phyloP scores from a whole-genome alignment of 2,797 vertebrate species.

The Eremophila alpestris region DNA sequence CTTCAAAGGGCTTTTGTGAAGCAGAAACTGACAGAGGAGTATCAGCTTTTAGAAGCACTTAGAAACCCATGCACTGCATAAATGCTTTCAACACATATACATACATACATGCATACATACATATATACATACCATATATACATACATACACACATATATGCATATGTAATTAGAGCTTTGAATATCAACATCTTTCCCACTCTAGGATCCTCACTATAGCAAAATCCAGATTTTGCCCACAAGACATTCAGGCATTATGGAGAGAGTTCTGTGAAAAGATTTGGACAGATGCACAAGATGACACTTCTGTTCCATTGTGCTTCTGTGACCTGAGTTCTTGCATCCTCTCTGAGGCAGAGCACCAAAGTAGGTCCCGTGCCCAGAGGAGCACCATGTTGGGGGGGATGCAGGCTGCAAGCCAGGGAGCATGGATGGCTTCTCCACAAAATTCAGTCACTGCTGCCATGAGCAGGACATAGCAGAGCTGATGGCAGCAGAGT shows the following conservation, averaged over 20 bases:
- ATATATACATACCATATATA: not conserved
- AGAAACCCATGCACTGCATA: not conserved
- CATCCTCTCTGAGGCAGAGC: not conserved
- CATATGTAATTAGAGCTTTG: not conserved
- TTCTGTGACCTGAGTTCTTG: not conserved
- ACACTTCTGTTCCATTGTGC: not conserved
- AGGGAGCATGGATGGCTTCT: not conserved
- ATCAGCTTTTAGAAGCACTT: conserved; percentile 41
- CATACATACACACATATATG: not conserved
- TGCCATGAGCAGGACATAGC: not conserved
- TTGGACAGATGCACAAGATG: not conserved
- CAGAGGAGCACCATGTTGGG: accelerated
- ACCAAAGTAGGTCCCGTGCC: not conserved
- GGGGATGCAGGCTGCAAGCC: not conserved
- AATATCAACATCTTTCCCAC: not conserved
- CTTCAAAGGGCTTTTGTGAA: not conserved
- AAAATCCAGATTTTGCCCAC: not conserved
- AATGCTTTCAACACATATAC: conserved; percentile 1
- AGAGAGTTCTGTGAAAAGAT: not conserved
- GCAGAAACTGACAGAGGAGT: conserved; percentile 9
- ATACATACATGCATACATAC: not conserved
- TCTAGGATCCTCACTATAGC: not conserved
- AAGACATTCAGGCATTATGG: not conserved
- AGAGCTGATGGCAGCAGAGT: not conserved
- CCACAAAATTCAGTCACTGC: accelerated